These are phyloP conservation scores for Pithys albifrons DNA, from an alignment of 2,113 vertebrate species.

Conservation along the genomic window DNA sequence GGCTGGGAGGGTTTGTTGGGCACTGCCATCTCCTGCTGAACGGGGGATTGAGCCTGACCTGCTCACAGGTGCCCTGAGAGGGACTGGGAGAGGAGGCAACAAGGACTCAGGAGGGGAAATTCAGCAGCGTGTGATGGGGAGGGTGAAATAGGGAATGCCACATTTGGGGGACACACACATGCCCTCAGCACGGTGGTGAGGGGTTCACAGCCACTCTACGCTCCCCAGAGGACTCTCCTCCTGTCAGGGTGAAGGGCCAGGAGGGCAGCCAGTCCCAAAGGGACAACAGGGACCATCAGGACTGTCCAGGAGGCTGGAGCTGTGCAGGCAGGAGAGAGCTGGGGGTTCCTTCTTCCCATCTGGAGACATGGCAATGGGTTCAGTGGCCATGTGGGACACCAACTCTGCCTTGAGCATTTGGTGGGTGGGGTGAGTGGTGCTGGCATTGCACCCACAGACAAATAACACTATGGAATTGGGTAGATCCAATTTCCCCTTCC, in stretches of 20 bases:
- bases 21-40: not conserved
- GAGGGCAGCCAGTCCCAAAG: too few species aligned
- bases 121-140: rapidly evolving
- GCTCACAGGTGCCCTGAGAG: not conserved
- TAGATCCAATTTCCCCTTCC: not conserved
- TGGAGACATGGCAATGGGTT: rapidly evolving
- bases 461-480: rapidly evolving
- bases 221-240: too few species aligned
- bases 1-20: rapidly evolving
- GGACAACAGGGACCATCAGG: too few species aligned
- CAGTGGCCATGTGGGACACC: not conserved
- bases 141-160: rapidly evolving
- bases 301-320: too few species aligned
- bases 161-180: rapidly evolving
- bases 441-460: not conserved
- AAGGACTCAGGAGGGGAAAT: not conserved
- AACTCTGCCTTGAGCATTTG: not conserved
- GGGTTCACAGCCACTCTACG: too few species aligned
- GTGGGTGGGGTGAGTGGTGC: not conserved
- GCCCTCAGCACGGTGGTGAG: too few species aligned
- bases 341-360: not conserved
- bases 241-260: too few species aligned
- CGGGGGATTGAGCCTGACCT: not conserved
- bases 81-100: rapidly evolving
- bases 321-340: not conserved